Conservation (phyloP, 2,888 invertebrate genomes). For the Aphodius sticticus region DNA sequence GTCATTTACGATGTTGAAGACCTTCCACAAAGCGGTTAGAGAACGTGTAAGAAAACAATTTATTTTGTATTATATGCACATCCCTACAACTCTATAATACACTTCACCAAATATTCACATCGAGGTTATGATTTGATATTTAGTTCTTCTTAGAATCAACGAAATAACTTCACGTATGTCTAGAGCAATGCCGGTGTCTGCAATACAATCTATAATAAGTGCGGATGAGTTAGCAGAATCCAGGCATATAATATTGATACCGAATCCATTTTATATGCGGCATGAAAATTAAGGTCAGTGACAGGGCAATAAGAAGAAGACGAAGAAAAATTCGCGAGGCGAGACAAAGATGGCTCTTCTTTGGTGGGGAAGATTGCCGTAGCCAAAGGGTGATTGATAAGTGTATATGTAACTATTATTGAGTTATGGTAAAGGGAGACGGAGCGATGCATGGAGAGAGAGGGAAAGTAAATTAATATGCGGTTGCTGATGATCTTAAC, state of each 20-base stretch:
- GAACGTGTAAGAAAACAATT: not conserved
- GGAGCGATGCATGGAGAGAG: not conserved
- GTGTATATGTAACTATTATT: not conserved
- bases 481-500: not conserved
- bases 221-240: not conserved
- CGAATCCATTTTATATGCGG: slow-evolving; percentile 4
- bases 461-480: not conserved
- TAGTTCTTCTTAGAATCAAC: not conserved
- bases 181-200: not conserved
- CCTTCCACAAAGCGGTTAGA: not conserved
- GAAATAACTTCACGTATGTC: not conserved
- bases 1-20: not conserved
- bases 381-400: slow-evolving; percentile 4
- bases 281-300: slow-evolving; percentile 4
- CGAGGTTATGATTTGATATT: not conserved
- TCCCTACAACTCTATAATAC: not conserved
- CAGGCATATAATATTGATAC: not conserved
- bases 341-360: not conserved
- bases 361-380: not conserved
- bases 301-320: not conserved
- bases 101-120: not conserved
- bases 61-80: not conserved
- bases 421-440: not conserved
- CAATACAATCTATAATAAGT: not conserved
- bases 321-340: not conserved